phyloP scores from a whole-genome alignment of 2,888 invertebrate genomes.

The Microchrysa polita region DNA sequence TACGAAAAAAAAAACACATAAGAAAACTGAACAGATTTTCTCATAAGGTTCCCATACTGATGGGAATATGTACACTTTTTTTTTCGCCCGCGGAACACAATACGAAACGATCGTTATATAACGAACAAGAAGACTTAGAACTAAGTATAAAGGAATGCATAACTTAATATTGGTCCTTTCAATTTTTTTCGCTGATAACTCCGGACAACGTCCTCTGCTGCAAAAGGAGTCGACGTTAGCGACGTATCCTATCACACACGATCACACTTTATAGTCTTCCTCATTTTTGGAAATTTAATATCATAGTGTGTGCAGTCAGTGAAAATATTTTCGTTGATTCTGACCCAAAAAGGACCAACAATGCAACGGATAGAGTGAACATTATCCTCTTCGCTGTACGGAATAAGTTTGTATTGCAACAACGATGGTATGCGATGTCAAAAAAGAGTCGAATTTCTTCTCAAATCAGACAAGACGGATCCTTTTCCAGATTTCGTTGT shows the following conservation, averaged over 20 bases:
- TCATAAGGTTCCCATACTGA: conserved; percentile 27
- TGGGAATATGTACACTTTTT: conserved; percentile 7
- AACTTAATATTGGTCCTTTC: conserved; percentile 5
- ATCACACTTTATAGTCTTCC: conserved; percentile 36
- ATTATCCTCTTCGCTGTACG: conserved; percentile 20
- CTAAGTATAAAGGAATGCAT: background rate
- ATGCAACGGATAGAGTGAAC: conserved; percentile 1
- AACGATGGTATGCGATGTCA: background rate
- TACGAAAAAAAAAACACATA: conserved; percentile 5
- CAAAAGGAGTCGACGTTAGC: no score
- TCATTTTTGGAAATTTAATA: conserved; percentile 35
- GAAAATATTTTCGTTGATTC: conserved; percentile 30
- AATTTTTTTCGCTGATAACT: background rate
- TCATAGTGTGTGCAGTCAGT: conserved; percentile 15
- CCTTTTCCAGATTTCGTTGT: background rate
- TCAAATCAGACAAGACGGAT: conserved; percentile 1
- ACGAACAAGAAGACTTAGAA: conserved; percentile 9
- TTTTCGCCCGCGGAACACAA: background rate
- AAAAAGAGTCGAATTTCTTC: conserved; percentile 33
- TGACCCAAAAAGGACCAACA: background rate
- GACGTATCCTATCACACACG: background rate
- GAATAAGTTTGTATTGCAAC: conserved; percentile 11
- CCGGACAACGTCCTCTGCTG: no score
- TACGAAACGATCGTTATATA: conserved; percentile 7
- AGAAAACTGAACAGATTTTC: background rate